These are phyloP conservation scores for Sinella curviseta DNA, from an alignment of 1,140 invertebrate genomes.

Conservation along the genomic window DNA sequence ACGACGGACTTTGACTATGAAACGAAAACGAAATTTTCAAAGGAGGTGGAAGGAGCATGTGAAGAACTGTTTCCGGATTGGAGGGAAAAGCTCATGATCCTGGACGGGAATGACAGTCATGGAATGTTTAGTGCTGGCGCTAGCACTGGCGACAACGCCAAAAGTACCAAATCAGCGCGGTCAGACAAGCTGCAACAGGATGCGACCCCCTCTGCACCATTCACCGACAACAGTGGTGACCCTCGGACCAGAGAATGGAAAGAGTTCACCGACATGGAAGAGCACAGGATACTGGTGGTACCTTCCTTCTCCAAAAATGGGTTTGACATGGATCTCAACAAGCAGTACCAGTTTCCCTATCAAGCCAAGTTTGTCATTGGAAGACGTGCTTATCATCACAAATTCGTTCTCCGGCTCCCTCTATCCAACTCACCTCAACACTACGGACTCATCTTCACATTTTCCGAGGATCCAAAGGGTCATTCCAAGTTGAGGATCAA, in stretches of 20 bases:
- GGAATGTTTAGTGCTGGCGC: neutral
- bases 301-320: constrained; percentile 8
- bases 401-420: neutral
- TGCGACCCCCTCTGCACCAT: neutral
- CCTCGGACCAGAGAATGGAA: neutral
- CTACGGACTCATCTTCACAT: constrained; percentile 21
- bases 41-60: neutral
- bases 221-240: neutral
- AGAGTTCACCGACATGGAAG: neutral
- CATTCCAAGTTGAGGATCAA: neutral
- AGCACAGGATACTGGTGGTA: constrained; percentile 4
- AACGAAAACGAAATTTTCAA: neutral
- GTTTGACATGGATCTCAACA: constrained; percentile 20
- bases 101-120: constrained; percentile 24
- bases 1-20: constrained; percentile 20
- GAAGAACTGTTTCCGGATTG: constrained; percentile 17
- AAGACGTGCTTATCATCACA: neutral
- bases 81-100: neutral
- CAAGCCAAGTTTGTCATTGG: constrained; percentile 21
- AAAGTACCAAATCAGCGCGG: neutral
- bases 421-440: constrained; percentile 5
- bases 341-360: constrained; percentile 16
- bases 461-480: constrained; percentile 3
- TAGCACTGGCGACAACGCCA: neutral
- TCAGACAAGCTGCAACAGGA: constrained; percentile 10